Percentiles rank a stretch among this genome's conserved stretches.
Evolutionary conservation across 2,797 vertebrate species (phyloP).

Genomic region (Scolopax bukidnonensis): DNA sequence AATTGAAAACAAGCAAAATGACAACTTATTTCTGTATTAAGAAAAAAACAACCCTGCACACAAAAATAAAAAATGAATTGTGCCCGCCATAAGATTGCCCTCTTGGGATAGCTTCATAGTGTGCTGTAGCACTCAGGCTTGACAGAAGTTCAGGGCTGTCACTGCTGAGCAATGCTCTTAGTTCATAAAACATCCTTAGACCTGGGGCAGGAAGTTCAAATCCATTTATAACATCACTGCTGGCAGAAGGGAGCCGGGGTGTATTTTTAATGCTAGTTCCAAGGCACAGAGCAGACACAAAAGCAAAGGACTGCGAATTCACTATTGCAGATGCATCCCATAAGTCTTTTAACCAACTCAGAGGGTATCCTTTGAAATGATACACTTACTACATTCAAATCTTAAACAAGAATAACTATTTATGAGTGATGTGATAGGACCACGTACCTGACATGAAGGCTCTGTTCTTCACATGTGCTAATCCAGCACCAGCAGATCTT

Average conservation of each 20-base stretch:
- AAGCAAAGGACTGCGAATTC: not conserved
- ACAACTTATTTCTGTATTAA: not conserved
- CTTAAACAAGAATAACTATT: not conserved
- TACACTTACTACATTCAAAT: not conserved
- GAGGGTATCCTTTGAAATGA: not conserved
- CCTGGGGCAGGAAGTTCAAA: not conserved
- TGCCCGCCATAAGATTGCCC: not conserved
- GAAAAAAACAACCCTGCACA: not conserved
- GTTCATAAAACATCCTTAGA: not conserved
- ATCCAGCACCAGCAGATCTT: not conserved
- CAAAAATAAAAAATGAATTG: not conserved
- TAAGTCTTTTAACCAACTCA: not conserved
- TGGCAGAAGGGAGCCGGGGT: not conserved
- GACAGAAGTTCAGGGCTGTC: not conserved
- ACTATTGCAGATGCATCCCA: not conserved
- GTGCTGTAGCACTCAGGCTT: not conserved
- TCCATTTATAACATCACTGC: not conserved
- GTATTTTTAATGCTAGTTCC: not conserved
- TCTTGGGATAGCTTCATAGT: not conserved
- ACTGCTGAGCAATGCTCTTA: not conserved
- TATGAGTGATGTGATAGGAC: not conserved
- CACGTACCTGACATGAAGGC: rapidly evolving
- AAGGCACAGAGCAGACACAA: not conserved
- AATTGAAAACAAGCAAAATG: not conserved
- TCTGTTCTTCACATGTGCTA: not conserved